Percentiles rank a stretch among this genome's conserved stretches.
phyloP scores from a whole-genome alignment of 2,888 invertebrate species.

The Drosophila hamatofila region DNA sequence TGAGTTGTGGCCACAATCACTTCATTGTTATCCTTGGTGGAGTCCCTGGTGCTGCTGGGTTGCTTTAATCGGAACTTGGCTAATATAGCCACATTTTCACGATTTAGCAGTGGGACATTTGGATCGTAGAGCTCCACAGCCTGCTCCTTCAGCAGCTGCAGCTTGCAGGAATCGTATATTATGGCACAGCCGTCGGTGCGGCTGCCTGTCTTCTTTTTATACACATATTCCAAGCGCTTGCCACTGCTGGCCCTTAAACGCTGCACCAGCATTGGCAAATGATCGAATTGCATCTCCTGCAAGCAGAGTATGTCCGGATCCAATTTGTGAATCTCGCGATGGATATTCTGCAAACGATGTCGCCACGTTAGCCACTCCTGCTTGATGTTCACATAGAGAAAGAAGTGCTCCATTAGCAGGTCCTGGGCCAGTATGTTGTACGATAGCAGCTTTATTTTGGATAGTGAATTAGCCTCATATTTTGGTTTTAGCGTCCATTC shows the following conservation, averaged over 20 bases:
- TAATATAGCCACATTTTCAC: conserved; percentile 95
- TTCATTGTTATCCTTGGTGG: conserved; percentile 83
- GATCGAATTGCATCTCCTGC: conserved; percentile 95
- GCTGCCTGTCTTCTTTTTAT: conserved; percentile 92
- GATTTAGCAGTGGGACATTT: conserved; percentile 87
- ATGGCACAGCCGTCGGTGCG: conserved; percentile 96
- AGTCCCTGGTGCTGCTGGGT: conserved; percentile 70
- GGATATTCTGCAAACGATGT: conserved; percentile 87
- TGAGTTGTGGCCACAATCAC: conserved; percentile 97
- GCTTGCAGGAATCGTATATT: conserved; percentile 90
- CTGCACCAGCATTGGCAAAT: conserved; percentile 86
- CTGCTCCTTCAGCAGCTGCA: conserved; percentile 88
- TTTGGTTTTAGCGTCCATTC: conserved; percentile 40
- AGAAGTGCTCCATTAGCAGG: conserved; percentile 90
- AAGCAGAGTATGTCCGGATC: conserved; percentile 87
- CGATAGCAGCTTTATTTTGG: conserved; percentile 86
- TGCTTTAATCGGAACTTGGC: conserved; percentile 88
- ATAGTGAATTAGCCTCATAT: conserved; percentile 2
- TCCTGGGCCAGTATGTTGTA: conserved; percentile 96
- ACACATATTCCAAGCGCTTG: conserved; percentile 90
- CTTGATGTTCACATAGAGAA: conserved; percentile 89
- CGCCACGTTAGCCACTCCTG: conserved; percentile 89
- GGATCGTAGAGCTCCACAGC: conserved; percentile 89
- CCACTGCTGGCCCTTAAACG: conserved; percentile 76
- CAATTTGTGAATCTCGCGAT: conserved; percentile 86